A percentile compares a stretch with the other conserved stretches of the same genome.
phyloP scores from a whole-genome alignment of 37 sponge, comb jelly and placozoan genomes.

The Bolinopsis microptera region DNA sequence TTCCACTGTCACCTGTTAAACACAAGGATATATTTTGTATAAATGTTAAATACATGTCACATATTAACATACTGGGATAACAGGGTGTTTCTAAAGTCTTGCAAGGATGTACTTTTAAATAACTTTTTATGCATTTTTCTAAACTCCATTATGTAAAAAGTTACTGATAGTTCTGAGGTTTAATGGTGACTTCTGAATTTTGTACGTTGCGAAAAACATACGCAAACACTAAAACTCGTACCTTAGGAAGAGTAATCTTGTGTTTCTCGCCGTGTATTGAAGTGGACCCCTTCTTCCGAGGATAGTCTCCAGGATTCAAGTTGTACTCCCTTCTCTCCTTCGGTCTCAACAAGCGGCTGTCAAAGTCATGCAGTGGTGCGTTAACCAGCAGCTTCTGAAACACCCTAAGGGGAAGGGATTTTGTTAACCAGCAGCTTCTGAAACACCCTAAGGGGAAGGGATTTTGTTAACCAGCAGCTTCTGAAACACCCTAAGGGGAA shows the following conservation, averaged over 20 bases:
- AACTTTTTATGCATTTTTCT: too few species aligned
- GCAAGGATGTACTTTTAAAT: too few species aligned
- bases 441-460: neutral
- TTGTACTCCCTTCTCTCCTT: constrained; percentile 30
- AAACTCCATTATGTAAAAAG: too few species aligned
- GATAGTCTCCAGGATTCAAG: neutral
- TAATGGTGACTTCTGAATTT: too few species aligned
- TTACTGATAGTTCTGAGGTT: too few species aligned
- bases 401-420: neutral
- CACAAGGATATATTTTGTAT: neutral
- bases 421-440: neutral
- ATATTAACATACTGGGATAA: too few species aligned
- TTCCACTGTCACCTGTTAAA: neutral
- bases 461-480: neutral
- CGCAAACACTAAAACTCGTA: neutral
- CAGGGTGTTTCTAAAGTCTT: too few species aligned
- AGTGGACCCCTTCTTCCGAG: neutral
- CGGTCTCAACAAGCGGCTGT: constrained; percentile 2
- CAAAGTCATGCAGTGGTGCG: constrained; percentile 19
- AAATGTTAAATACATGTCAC: too few species aligned
- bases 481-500: neutral
- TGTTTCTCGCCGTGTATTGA: constrained; percentile 2
- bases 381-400: constrained; percentile 13
- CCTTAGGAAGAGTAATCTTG: constrained; percentile 15
- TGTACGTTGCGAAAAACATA: too few species aligned